phyloP scores from a whole-genome alignment of 2,797 vertebrate genomes.

The Sebastolobus alascanus region DNA sequence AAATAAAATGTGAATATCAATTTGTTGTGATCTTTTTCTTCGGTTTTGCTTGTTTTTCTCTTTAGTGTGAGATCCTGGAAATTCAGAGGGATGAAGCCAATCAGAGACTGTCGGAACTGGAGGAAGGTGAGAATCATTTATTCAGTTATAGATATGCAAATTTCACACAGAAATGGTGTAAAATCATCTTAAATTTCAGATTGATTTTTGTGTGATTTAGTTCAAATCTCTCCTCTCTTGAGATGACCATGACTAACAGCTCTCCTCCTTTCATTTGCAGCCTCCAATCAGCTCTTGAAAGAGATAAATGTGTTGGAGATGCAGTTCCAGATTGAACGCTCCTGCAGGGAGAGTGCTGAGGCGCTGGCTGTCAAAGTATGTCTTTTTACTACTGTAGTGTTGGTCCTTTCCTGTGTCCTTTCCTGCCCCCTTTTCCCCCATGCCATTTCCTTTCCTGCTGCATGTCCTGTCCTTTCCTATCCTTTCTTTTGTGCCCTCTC shows the following conservation, averaged over 20 bases:
- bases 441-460: not conserved
- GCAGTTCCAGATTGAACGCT: conserved; percentile 84
- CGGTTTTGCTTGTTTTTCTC: conserved; percentile 22
- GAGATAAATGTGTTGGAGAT: conserved; percentile 86
- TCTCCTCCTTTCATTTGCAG: conserved; percentile 59
- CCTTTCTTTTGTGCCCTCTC: not conserved
- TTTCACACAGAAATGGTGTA: not conserved
- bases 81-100: conserved; percentile 76
- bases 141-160: not conserved
- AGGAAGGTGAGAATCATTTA: conserved; percentile 78
- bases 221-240: not conserved
- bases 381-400: not conserved
- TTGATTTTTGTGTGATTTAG: not conserved
- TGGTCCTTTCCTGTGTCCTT: not conserved
- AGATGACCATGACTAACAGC: not conserved
- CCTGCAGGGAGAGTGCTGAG: conserved; percentile 83
- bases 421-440: not conserved
- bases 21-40: conserved; percentile 6
- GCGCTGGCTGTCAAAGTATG: conserved; percentile 81
- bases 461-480: not conserved
- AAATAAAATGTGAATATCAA: conserved; percentile 17
- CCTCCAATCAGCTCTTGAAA: conserved; percentile 84
- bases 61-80: conserved; percentile 69
- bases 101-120: conserved; percentile 77
- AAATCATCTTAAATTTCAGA: not conserved